phyloP scores from a whole-genome alignment of 2,888 invertebrate genomes.

The Caenorhabditis panamensis region DNA sequence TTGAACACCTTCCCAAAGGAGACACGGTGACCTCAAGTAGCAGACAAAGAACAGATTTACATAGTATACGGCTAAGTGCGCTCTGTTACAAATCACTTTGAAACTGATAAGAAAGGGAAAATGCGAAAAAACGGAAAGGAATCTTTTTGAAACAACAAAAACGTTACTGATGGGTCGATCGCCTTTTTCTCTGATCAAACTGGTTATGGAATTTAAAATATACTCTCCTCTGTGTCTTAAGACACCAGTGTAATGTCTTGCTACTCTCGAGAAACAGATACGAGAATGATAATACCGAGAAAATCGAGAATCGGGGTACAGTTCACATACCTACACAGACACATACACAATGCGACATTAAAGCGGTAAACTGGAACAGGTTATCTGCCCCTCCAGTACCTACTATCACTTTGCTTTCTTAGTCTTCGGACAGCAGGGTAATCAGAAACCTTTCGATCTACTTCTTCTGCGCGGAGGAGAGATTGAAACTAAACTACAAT shows the following conservation, averaged over 20 bases:
- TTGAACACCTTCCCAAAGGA: not conserved
- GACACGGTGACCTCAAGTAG: not conserved
- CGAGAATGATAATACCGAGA: slow-evolving; percentile 20
- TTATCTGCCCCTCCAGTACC: slow-evolving; percentile 28
- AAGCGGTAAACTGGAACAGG: slow-evolving; percentile 41
- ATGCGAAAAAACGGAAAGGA: not conserved
- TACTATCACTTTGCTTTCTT: not conserved
- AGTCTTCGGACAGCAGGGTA: slow-evolving; percentile 18
- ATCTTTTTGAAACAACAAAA: slow-evolving; percentile 15
- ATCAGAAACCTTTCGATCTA: slow-evolving; percentile 29
- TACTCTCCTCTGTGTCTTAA: slow-evolving; percentile 41
- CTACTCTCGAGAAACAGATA: slow-evolving; percentile 36
- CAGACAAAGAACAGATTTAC: not conserved
- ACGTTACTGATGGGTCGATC: slow-evolving; percentile 21
- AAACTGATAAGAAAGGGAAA: not conserved
- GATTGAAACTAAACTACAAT: slow-evolving; percentile 18
- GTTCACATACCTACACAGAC: slow-evolving; percentile 43
- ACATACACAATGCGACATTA: slow-evolving; percentile 37
- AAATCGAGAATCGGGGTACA: slow-evolving; percentile 19
- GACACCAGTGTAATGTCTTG: slow-evolving; percentile 38
- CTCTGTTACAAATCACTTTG: not conserved
- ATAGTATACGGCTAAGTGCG: not conserved
- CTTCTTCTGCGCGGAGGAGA: not conserved
- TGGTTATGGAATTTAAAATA: slow-evolving; percentile 53
- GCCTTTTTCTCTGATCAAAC: slow-evolving; percentile 32